Conservation (phyloP, 2,888 invertebrate genomes). For the Heliconius charithonia region DNA sequence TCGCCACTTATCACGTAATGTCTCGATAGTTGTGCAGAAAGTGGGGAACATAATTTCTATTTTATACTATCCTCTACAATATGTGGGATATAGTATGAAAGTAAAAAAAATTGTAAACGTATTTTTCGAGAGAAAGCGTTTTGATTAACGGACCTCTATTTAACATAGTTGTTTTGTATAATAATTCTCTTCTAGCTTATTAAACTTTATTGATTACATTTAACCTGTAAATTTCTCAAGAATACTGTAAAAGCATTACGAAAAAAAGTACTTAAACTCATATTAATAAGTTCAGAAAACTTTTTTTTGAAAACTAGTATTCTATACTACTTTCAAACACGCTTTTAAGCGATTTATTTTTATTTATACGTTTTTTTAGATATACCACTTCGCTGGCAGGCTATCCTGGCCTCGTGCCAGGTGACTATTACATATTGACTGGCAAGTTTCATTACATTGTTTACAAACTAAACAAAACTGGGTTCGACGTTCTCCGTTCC, state of each 20-base stretch:
- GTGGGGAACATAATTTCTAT: too few species aligned
- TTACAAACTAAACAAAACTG: conserved; percentile 35
- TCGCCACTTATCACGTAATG: too few species aligned
- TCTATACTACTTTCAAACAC: neutral
- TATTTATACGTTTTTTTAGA: neutral
- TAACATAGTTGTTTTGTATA: too few species aligned
- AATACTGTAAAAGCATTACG: neutral
- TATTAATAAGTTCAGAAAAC: neutral
- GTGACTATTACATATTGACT: conserved; percentile 30
- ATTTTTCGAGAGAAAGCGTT: too few species aligned
- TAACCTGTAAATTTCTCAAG: too few species aligned
- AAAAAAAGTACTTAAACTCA: neutral
- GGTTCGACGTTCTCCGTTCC: conserved; percentile 41
- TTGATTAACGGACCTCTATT: too few species aligned
- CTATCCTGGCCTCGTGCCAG: conserved; percentile 34
- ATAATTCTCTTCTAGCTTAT: too few species aligned
- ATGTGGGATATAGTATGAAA: too few species aligned
- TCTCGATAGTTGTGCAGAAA: too few species aligned
- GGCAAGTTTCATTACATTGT: conserved; percentile 32
- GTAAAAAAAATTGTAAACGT: too few species aligned
- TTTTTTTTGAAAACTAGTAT: neutral
- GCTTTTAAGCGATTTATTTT: neutral
- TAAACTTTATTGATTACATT: too few species aligned
- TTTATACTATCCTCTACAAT: too few species aligned
- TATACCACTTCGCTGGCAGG: conserved; percentile 7